A percentile compares a stretch with the other conserved stretches of the same genome.
Conservation (phyloP, 2,113 vertebrate genomes). For the Mirza zaza region DNA sequence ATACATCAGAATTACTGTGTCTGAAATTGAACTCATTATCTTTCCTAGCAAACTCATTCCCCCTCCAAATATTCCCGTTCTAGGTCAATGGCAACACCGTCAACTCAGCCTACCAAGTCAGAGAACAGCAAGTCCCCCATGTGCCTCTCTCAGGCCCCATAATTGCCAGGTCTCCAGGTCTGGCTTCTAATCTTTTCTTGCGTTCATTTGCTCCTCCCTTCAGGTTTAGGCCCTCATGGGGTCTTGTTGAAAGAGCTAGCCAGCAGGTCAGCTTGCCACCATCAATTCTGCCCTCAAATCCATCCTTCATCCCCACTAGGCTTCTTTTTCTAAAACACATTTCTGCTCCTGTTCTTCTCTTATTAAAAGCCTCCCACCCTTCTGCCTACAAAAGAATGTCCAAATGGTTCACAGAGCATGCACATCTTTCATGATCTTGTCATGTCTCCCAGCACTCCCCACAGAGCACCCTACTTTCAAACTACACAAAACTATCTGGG, state of each 20-base stretch:
- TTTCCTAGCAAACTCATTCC: neutral
- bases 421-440: neutral
- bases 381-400: neutral
- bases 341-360: neutral
- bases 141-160: accelerated
- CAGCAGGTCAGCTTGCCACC: neutral
- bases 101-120: neutral
- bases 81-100: neutral
- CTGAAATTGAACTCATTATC: neutral
- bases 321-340: neutral
- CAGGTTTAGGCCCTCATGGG: neutral
- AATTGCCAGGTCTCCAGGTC: neutral
- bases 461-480: neutral
- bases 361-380: neutral
- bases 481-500: neutral
- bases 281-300: neutral
- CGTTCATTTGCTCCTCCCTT: neutral
- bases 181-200: neutral
- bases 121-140: neutral
- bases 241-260: neutral
- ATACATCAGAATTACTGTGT: neutral
- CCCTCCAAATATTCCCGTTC: neutral
- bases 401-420: neutral
- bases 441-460: neutral
- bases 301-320: neutral